Base-by-base conservation (phyloP, 2,113 vertebrate species). In the Gracilinanus agilis region DNA sequence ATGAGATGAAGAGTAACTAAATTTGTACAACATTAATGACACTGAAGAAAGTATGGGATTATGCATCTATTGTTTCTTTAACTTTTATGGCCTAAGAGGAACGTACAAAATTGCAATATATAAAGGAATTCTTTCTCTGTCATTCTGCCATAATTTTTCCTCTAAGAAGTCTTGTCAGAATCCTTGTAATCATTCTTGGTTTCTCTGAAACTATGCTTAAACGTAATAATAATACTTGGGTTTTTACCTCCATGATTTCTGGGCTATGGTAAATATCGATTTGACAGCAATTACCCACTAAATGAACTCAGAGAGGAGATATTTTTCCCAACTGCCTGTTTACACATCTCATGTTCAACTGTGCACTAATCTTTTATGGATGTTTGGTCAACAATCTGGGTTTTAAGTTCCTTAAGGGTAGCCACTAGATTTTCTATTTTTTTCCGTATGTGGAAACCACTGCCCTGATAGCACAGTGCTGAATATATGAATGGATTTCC, bases 321-420 rank as follows among this genome's bases (percentile, higher is more conserved):
- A 40, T 75, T 40, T 75, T 16, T 75, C 67, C 67, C n/a, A 75
- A 75, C n/a, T 8, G 5, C 67, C n/a, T n/a, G 67, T 53, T 58
- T 88, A 58, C 54, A 40, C 0, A 0, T 44, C 9, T 75, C 8
- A 53, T 89, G 23, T 54, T 40, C 44, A 89, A 56, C 83, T 54
- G 24, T 53, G 89, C 27, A 92, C 1, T 44, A 92, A 29, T 2
- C 8, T 29, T 92, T 56, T 16, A 29, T 67, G 25, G 58, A 58
- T 88, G 21, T 95, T 89, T 67, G 95, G 56, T 7, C 6, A 89
- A 75, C 56, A 95, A 92, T 83, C 89, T 92, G 58, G 40, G 4
- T 54, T 88, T 91, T 75, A 75, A 75, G n/a, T 40, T 40, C 16
- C 34, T n/a, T 21, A 19, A 21, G 67, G 67, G 16, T 11, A 40